Base-by-base conservation (phyloP, 2,113 vertebrate species). In the Sylvia atricapilla region DNA sequence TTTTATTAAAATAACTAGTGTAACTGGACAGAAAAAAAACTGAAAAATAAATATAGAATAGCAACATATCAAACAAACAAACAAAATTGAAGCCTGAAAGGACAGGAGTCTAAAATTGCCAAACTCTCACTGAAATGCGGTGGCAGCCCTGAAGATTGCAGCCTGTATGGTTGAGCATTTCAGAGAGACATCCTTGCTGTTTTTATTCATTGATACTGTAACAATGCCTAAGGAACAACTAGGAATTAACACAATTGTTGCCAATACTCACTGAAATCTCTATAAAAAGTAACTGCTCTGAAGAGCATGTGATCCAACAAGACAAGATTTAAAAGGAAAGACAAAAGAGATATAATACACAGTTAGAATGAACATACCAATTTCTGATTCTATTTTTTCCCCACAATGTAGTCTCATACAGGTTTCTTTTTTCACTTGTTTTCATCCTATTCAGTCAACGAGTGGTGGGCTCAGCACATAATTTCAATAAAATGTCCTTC, bases 401-500 rank as follows among this genome's bases (percentile, higher is more conserved):
- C 49, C 23, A 47, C 44, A 39, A 91, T 63, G 56, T 70, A 90
- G 79, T 81, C 43, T 88, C 53, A 55, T 24, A n/a, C 31, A 81
- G 75, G 53, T 90, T 68, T 80, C 46, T 77, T 93, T 92, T 89
- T 86, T 90, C 72, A 90, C 84, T 94, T 95, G 76, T 77, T 96
- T 85, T 89, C 56, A 84, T 90, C 70, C 86, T 93, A 73, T 78
- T 80, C 87, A 68, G 84, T 58, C 92, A 67, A 59, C 1, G 68
- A 93, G 47, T 92, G 15, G 55, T 75, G 86, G 67, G 93, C n/a
- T 95, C 39, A 91, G 53, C 59, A 95, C 63, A 73, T 37, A 92
- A 94, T 93, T 84, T 95, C 84, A 92, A 93, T 94, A 95, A 91
- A 94, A 94, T 62, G 94, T 95, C 78, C 77, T 94, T 95, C 94